Evolutionary conservation across 2,797 vertebrate species (phyloP).

Genomic region (Oceanodroma leucorhoa): DNA sequence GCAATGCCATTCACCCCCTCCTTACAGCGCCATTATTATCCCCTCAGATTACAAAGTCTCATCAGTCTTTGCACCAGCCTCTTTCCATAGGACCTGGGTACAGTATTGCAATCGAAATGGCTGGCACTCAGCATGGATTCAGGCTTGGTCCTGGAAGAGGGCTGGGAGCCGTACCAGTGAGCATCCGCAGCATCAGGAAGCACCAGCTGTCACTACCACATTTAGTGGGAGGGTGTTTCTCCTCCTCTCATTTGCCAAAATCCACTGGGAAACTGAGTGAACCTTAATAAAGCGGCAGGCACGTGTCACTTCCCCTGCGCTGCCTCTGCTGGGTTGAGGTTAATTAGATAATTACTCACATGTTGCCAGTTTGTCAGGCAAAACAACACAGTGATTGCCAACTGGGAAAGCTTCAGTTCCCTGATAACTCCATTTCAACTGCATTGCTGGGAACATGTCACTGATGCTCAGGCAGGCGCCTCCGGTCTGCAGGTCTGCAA

Average conservation of each 20-base stretch:
- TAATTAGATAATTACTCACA: conserved; percentile 30
- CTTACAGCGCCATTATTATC: accelerated
- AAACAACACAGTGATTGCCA: background rate
- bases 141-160: background rate
- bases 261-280: background rate
- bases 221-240: background rate
- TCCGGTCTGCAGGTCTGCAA: background rate
- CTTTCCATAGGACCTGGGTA: background rate
- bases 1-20: accelerated
- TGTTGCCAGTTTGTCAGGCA: background rate
- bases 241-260: background rate
- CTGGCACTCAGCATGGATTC: accelerated
- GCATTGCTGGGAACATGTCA: accelerated
- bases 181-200: background rate
- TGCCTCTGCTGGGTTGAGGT: background rate
- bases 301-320: background rate
- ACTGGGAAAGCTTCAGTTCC: background rate
- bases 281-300: background rate
- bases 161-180: accelerated
- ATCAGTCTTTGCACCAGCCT: accelerated
- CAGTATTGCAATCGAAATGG: accelerated
- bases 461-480: background rate
- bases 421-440: background rate
- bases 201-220: background rate
- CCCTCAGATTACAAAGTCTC: too few relatives aligned